Evolutionary conservation across 2,797 vertebrate species (phyloP), one percentile per base, ranked within the genome.

Genomic region (Gallirallus australis): DNA sequence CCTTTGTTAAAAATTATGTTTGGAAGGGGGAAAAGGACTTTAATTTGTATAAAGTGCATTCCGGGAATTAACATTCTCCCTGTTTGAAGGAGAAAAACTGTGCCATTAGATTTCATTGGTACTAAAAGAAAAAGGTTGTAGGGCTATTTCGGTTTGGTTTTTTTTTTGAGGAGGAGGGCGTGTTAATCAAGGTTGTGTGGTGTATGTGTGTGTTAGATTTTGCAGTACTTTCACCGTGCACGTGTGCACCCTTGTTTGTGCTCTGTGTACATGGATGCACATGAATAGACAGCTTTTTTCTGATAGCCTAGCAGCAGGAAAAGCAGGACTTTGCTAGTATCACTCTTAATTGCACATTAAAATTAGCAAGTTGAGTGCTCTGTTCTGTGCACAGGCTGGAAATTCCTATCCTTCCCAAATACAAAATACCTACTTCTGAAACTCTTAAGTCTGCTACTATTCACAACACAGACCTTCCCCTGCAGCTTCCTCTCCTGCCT

Each of bases 21-120:
- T 72, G 59, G 50, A 93, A 86, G 39, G 42, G n/a, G 31, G 45
- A 94, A 45, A 91, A 94, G 73, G 80, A 61, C 72, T 93, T 96
- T 45, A 88, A 94, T 96, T 95, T 90, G 88, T 93, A 66, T 66
- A 73, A 90, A 94, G 66, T 84, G 80, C 82, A 93, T 95, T 94
- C 77, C 14, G 9, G 70, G 85, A 95, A 93, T 94, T 93, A 93
- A 75, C 33, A 47, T 68, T 59, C 37, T 42, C 19, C 17, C n/a
- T 19, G 21, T 5, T 63, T 63, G 66, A 83, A 90, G 57, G 64
- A 76, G 52, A 71, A 95, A 93, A 85, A 70, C 30, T 30, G 39
- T 45, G 7, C n/a, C 66, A 83, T 66, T 83, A 72, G 21, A 88
- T 79, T 92, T 76, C 82, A 78, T 20, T 56, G 59, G 52, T 70